Evolutionary conservation across 1,140 invertebrate genomes (phyloP).

Genomic region (Zaprionus ornatus): DNA sequence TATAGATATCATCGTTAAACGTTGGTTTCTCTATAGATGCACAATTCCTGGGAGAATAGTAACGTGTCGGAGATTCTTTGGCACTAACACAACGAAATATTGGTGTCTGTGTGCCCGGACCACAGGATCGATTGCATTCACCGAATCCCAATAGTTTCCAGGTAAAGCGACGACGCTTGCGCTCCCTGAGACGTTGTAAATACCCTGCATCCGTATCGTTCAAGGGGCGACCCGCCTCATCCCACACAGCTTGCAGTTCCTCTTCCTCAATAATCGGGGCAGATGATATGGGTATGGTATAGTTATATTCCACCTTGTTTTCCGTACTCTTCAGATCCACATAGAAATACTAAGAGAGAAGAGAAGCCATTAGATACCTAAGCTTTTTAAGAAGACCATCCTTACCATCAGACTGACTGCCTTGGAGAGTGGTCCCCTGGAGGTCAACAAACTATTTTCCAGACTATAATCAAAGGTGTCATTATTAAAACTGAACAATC

Average conservation of each 20-base stretch:
- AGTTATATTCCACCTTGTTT: slow-evolving; percentile 94
- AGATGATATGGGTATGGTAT: slow-evolving; percentile 86
- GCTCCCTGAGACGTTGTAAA: slow-evolving; percentile 65
- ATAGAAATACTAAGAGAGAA: slow-evolving; percentile 87
- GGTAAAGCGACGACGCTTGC: slow-evolving; percentile 86
- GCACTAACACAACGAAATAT: slow-evolving; percentile 86
- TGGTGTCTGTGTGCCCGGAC: slow-evolving; percentile 89
- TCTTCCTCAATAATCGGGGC: slow-evolving; percentile 53
- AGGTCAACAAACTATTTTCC: slow-evolving; percentile 28
- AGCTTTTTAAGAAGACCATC: neutral
- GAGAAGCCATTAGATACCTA: neutral
- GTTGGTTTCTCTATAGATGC: slow-evolving; percentile 86
- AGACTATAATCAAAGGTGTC: slow-evolving; percentile 89
- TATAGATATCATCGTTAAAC: slow-evolving; percentile 84
- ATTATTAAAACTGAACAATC: slow-evolving; percentile 91
- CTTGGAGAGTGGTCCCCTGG: slow-evolving; percentile 53
- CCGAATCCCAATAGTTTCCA: slow-evolving; percentile 92
- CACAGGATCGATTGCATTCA: slow-evolving; percentile 91
- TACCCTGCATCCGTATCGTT: slow-evolving; percentile 29
- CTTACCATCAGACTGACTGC: slow-evolving; percentile 56
- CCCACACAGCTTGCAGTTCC: slow-evolving; percentile 59
- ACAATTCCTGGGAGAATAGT: slow-evolving; percentile 88
- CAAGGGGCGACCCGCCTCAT: slow-evolving; percentile 43
- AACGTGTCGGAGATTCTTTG: slow-evolving; percentile 85
- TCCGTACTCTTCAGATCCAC: slow-evolving; percentile 86